A percentile compares a stretch with the other conserved stretches of the same genome.
phyloP scores from a whole-genome alignment of 1,140 invertebrate species.

The Vanessa atalanta region DNA sequence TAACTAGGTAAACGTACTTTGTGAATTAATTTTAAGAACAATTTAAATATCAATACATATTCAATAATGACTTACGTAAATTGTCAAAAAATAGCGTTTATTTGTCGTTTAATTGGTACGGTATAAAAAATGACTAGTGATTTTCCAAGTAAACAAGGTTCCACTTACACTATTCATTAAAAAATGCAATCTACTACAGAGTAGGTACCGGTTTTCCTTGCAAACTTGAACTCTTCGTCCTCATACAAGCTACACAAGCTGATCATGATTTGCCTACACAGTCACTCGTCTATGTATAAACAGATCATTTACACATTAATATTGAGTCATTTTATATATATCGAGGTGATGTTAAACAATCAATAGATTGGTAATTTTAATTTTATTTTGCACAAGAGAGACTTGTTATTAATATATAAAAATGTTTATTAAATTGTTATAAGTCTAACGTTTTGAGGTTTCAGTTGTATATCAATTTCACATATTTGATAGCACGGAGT shows the following conservation, averaged over 20 bases:
- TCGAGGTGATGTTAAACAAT: not conserved
- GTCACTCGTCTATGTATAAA: not conserved
- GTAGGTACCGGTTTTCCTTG: slow-evolving; percentile 53
- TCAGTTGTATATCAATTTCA: slow-evolving; percentile 61
- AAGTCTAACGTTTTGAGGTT: slow-evolving; percentile 50
- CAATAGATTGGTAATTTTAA: not conserved
- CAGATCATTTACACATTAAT: slow-evolving; percentile 7
- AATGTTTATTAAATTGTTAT: slow-evolving; percentile 23
- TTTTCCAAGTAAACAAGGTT: slow-evolving; percentile 4
- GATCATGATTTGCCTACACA: not conserved
- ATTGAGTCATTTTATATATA: not conserved
- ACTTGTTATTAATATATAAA: too few species aligned
- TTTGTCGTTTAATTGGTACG: not conserved
- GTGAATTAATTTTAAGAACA: not conserved
- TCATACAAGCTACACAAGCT: slow-evolving; percentile 35
- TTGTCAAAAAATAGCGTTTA: not conserved
- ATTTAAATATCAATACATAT: not conserved
- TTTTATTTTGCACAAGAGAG: not conserved
- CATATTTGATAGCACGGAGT: slow-evolving; percentile 73
- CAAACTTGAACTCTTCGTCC: slow-evolving; percentile 44
- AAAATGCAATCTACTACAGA: slow-evolving; percentile 4
- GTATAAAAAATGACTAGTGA: not conserved
- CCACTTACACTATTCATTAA: not conserved
- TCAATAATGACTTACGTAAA: too few species aligned
- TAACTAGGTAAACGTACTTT: too few species aligned